Evolutionary conservation across 2,797 vertebrate species (phyloP).

Genomic region (Emys orbicularis): DNA sequence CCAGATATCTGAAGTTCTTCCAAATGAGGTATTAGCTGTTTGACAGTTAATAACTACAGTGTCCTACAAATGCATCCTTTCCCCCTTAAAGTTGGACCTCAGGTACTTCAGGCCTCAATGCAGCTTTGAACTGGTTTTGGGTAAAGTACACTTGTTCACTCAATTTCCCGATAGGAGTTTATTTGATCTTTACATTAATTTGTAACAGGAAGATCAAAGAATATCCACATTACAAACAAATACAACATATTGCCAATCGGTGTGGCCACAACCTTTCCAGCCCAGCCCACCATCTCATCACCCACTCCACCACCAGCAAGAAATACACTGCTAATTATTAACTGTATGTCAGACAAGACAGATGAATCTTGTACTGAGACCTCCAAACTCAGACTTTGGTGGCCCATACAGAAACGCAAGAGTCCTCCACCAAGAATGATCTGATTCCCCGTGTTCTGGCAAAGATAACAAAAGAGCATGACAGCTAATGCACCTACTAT

Average conservation of each 20-base stretch:
- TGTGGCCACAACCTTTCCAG: neutral
- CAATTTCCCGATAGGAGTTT: neutral
- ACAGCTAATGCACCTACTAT: neutral
- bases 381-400: neutral
- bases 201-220: neutral
- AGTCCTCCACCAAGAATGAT: neutral
- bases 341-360: neutral
- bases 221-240: neutral
- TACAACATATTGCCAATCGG: neutral
- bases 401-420: neutral
- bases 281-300: neutral
- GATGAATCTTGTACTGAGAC: neutral
- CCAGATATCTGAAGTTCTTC: conserved; percentile 42
- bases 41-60: neutral
- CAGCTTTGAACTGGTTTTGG: neutral
- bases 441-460: neutral
- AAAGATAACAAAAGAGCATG: neutral
- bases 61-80: neutral
- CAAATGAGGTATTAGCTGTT: conserved; percentile 29
- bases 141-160: neutral
- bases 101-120: neutral
- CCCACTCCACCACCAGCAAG: neutral
- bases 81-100: neutral
- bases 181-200: neutral
- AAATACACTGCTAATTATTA: neutral